These are phyloP conservation scores for Epirrhoe tristata DNA, from an alignment of 2,888 invertebrate genomes.

Conservation along the genomic window DNA sequence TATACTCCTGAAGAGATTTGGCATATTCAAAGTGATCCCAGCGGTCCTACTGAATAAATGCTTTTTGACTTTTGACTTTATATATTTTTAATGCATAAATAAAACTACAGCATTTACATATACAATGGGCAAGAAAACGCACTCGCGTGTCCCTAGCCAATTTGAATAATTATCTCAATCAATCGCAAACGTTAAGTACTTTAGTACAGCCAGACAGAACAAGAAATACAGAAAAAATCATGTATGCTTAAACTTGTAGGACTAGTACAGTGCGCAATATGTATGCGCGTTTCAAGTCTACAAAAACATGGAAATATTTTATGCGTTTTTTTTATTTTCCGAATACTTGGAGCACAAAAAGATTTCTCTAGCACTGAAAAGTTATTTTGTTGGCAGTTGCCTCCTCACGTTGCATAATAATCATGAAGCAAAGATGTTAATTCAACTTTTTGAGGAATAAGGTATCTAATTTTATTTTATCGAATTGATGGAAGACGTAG, in stretches of 20 bases:
- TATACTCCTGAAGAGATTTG: too few relatives aligned
- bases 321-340: too few relatives aligned
- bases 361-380: too few relatives aligned
- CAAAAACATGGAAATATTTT: neutral
- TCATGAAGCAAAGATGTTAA: too few relatives aligned
- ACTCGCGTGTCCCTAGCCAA: constrained; percentile 57
- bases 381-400: too few relatives aligned
- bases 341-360: too few relatives aligned
- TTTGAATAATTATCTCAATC: constrained; percentile 74
- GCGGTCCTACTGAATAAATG: too few relatives aligned
- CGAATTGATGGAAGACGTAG: too few relatives aligned
- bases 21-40: neutral
- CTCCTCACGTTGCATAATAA: too few relatives aligned
- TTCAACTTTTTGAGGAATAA: too few relatives aligned
- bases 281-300: neutral
- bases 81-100: constrained; percentile 21
- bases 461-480: too few relatives aligned
- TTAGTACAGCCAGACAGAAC: constrained; percentile 49
- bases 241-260: constrained; percentile 37
- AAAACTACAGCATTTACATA: constrained; percentile 4
- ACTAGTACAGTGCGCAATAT: constrained; percentile 33
- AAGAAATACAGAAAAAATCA: constrained; percentile 40
- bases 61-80: neutral
- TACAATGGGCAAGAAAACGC: constrained; percentile 26
- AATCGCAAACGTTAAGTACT: constrained; percentile 60